Percentiles rank a stretch among this genome's conserved stretches.
Conservation (phyloP, 1,140 invertebrate species). For the Sarcophaga peregrina region DNA sequence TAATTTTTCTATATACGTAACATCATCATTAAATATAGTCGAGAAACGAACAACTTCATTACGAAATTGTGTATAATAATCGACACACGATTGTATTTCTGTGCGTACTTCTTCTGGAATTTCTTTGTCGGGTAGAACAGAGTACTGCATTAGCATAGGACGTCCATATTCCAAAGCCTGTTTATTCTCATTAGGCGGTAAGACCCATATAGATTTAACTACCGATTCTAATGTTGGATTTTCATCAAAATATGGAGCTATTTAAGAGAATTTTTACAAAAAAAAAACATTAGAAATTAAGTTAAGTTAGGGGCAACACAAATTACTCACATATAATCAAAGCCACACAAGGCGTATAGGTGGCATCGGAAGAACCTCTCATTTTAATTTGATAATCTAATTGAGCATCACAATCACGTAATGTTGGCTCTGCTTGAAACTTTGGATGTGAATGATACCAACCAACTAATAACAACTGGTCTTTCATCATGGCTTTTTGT, state of each 20-base stretch:
- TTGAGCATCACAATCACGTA: slow-evolving; percentile 91
- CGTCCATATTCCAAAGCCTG: slow-evolving; percentile 87
- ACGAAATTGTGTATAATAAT: slow-evolving; percentile 82
- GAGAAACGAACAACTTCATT: slow-evolving; percentile 83
- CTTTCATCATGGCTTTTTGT: slow-evolving; percentile 81
- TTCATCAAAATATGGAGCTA: slow-evolving; percentile 88
- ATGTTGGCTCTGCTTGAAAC: slow-evolving; percentile 86
- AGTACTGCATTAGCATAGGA: slow-evolving; percentile 89
- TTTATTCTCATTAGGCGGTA: slow-evolving; percentile 91
- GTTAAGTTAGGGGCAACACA: neutral
- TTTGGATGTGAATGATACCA: slow-evolving; percentile 98
- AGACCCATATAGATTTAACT: slow-evolving; percentile 91
- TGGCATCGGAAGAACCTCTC: slow-evolving; percentile 88
- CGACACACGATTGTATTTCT: slow-evolving; percentile 86
- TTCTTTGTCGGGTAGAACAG: slow-evolving; percentile 83
- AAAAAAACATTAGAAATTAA: neutral
- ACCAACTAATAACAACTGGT: slow-evolving; percentile 85
- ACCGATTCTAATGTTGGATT: slow-evolving; percentile 81
- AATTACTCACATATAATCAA: slow-evolving; percentile 85
- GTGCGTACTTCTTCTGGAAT: slow-evolving; percentile 84
- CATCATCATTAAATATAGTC: slow-evolving; percentile 78
- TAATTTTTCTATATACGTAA: slow-evolving; percentile 83
- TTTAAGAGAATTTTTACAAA: neutral
- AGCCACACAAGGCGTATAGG: slow-evolving; percentile 92
- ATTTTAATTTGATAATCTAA: slow-evolving; percentile 95